Conservation (phyloP, 2,888 invertebrate species). For the Flexamia atlantica region DNA sequence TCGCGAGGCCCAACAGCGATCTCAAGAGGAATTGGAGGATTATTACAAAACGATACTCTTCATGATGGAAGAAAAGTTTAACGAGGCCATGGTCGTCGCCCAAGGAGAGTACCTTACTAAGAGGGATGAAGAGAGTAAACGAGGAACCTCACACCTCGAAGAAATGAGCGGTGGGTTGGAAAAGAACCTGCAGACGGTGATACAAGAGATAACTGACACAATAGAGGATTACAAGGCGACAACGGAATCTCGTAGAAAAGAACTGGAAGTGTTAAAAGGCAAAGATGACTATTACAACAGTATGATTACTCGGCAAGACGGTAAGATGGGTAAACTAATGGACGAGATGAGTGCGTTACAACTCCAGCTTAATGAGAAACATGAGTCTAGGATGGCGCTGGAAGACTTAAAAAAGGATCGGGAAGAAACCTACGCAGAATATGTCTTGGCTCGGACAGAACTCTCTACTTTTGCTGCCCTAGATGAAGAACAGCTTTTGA, state of each 20-base stretch:
- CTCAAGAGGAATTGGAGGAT: constrained; percentile 38
- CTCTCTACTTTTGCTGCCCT: not conserved
- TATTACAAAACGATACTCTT: constrained; percentile 33
- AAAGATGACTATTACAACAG: constrained; percentile 48
- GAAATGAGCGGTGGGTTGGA: constrained; percentile 36
- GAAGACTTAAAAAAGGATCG: constrained; percentile 45
- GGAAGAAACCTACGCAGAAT: constrained; percentile 46
- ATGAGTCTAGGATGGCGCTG: constrained; percentile 10
- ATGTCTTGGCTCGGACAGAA: constrained; percentile 4
- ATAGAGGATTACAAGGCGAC: constrained; percentile 3
- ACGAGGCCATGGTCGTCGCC: not conserved
- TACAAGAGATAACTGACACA: not conserved
- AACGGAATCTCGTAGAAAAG: constrained; percentile 48
- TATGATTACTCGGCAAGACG: constrained; percentile 46
- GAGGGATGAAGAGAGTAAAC: constrained; percentile 43
- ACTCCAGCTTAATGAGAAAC: constrained; percentile 34
- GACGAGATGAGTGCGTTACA: constrained; percentile 47
- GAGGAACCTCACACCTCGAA: constrained; percentile 3
- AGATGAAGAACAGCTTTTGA: constrained; percentile 35
- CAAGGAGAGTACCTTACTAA: constrained; percentile 45
- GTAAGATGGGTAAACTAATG: constrained; percentile 30
- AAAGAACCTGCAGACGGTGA: not conserved
- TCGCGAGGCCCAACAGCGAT: not conserved
- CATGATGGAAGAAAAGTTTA: constrained; percentile 41
- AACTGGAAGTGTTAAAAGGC: constrained; percentile 16